Evolutionary conservation across 2,888 invertebrate genomes (phyloP).

Genomic region (Caenorhabditis parvicauda): DNA sequence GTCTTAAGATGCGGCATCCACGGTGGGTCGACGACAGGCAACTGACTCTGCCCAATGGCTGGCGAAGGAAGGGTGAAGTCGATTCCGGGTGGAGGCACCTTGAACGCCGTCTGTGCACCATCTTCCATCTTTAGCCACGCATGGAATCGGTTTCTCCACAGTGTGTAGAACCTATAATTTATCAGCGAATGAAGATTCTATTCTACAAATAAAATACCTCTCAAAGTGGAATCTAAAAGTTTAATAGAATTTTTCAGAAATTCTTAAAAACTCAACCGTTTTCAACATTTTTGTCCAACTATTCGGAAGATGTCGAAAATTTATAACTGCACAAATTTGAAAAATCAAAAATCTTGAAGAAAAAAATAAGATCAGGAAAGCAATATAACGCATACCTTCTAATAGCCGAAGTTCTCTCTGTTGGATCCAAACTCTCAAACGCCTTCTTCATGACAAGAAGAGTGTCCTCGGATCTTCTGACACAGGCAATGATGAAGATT

Average conservation of each 20-base stretch:
- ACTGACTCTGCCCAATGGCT: conserved; percentile 82
- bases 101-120: conserved; percentile 88
- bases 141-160: conserved; percentile 95
- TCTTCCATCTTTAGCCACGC: conserved; percentile 99
- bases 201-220: too few relatives aligned
- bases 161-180: conserved; percentile 76
- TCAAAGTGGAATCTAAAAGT: too few relatives aligned
- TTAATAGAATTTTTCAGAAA: background rate
- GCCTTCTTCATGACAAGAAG: conserved; percentile 85
- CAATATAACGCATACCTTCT: too few relatives aligned
- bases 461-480: conserved; percentile 84
- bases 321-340: too few relatives aligned
- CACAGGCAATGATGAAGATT: conserved; percentile 86
- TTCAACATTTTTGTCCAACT: too few relatives aligned
- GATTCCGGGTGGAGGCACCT: conserved; percentile 94
- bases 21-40: conserved; percentile 78
- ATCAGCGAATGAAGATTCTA: too few relatives aligned
- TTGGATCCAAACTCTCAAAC: conserved; percentile 80
- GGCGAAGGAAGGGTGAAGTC: conserved; percentile 98
- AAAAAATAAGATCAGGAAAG: too few relatives aligned
- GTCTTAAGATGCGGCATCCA: conserved; percentile 98
- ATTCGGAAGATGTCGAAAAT: too few relatives aligned
- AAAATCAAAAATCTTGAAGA: too few relatives aligned
- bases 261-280: background rate
- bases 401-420: conserved; percentile 79